Evolutionary conservation across 2,797 vertebrate species (phyloP), one percentile per base, ranked within the genome.

Genomic region (Rhynchotus rufescens): DNA sequence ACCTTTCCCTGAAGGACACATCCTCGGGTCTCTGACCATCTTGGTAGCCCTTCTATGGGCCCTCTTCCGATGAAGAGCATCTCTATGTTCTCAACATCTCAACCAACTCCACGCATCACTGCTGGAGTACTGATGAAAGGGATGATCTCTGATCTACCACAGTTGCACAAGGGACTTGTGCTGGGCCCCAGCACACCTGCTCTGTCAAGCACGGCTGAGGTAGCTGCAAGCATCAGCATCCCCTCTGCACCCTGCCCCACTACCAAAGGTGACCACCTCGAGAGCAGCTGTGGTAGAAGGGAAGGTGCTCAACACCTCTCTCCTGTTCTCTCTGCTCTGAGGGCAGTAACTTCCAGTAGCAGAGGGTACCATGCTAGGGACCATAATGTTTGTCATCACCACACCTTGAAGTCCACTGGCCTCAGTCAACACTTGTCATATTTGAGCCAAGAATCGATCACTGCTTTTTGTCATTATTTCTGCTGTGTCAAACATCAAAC

Each of bases 381-480:
- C 23, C 66, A 8, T 14, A 42, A 60, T 2, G 25, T 34, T 26
- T 71, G 49, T 61, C 49, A 26, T 28, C 51, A 83, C 28, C 10
- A 10, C n/a, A 36, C 40, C 34, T 49, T 34, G 2, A 65, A 79
- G 19, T 28, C 59, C 14, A 12, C 68, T 86, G 81, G 30, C 73
- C 72, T 69, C 59, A 86, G 86, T 85, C 59, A 68, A 90, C 49
- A 20, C 45, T 45, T 20, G 66, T 66, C 1, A 49, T 82, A 87
- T 95, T 86, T 71, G 42, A 87, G 86, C 79, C 79, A 94, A 88
- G 52, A 56, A 90, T 85, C 75, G 80, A 66, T 62, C 84, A 56
- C 30, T 75, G 25, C 7, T 82, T 17, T 94, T 81, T 78, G 66
- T 82, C 84, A 78, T 73, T 66, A 87, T 83, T 78, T 91, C 73